Evolutionary conservation across 2,888 invertebrate genomes (phyloP), one percentile per base, ranked within the genome.

Genomic region (Chymomyza amoena): DNA sequence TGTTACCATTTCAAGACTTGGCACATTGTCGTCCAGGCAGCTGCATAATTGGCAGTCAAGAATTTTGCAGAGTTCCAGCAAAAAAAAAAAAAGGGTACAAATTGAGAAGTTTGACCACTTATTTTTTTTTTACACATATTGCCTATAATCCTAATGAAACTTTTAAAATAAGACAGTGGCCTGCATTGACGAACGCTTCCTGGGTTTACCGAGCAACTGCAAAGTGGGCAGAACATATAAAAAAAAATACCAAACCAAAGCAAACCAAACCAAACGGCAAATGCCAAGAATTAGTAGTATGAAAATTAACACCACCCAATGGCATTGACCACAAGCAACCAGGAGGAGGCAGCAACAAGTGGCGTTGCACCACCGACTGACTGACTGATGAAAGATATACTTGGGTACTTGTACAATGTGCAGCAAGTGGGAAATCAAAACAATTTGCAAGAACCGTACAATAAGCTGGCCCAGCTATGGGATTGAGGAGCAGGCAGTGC

Each of bases 281-380:
- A 86, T 83, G 85, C 76, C 76, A 87, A 81, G 87, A 83, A 83
- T 83, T 87, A 83, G 83, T 78, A 85, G 88, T 82, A 85, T 78
- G 87, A 85, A 85, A 85, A 83, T 83, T 83, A 83, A 82, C 83
- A 83, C 88, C 86, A 87, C 76, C 78, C 88, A 78, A 82, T 70
- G 86, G 85, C 85, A 80, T 76, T 83, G 88, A 83, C 83, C 83
- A 87, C 83, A 87, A 83, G 73, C n/a, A 18, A 5, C 10, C 10
- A 10, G 54, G 6, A 32, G 32, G 32, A 9, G 32, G 7, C 9
- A 9, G 32, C 39, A 45, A 45, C 39, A 45, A 45, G 39, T 13
- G 39, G 32, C 32, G 9, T 6, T 32, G 32, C 32, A 32, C 6
- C 56, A 18, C 56, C 20, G 20, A 56, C 18, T 57, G 20, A 20